Percentiles rank a stretch among this genome's conserved stretches.
Evolutionary conservation across 2,113 vertebrate species (phyloP).

Genomic region (Oryzias curvinotus): DNA sequence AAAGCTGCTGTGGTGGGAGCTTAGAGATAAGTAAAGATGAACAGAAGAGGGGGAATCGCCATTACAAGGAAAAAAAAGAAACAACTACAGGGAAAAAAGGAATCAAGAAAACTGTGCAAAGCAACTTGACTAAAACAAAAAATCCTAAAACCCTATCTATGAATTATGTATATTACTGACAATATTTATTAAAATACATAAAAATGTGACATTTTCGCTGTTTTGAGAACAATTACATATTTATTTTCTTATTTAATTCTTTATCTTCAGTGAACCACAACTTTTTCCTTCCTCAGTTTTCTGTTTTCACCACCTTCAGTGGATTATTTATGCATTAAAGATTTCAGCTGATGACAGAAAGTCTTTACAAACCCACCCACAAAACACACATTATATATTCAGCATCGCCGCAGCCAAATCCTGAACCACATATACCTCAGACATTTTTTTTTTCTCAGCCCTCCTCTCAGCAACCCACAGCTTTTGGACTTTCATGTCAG

Average conservation of each 20-base stretch:
- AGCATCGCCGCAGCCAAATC: conserved; percentile 15
- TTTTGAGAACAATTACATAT: not conserved
- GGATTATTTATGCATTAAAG: conserved; percentile 35
- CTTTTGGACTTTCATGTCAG: conserved; percentile 21
- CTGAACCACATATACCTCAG: not conserved
- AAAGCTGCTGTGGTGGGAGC: conserved; percentile 1
- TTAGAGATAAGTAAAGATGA: conserved; percentile 47
- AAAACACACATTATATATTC: conserved; percentile 19
- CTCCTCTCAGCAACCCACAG: not conserved
- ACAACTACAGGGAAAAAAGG: not conserved
- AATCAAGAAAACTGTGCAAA: not conserved
- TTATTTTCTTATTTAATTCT: not conserved
- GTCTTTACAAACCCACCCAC: conserved; percentile 39
- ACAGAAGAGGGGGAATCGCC: conserved; percentile 29
- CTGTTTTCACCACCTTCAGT: conserved; percentile 9
- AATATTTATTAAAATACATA: too few species aligned
- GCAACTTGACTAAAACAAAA: too few species aligned
- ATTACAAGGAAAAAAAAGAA: conserved; percentile 2
- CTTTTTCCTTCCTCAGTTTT: conserved; percentile 23
- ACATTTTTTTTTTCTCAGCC: not conserved
- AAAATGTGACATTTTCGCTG: not conserved
- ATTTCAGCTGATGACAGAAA: conserved; percentile 19
- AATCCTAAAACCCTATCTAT: too few species aligned
- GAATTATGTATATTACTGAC: too few species aligned
- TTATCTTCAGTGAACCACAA: conserved; percentile 3